Conservation (phyloP, 1,140 invertebrate species). For the Neoseiulus cucumeris region DNA sequence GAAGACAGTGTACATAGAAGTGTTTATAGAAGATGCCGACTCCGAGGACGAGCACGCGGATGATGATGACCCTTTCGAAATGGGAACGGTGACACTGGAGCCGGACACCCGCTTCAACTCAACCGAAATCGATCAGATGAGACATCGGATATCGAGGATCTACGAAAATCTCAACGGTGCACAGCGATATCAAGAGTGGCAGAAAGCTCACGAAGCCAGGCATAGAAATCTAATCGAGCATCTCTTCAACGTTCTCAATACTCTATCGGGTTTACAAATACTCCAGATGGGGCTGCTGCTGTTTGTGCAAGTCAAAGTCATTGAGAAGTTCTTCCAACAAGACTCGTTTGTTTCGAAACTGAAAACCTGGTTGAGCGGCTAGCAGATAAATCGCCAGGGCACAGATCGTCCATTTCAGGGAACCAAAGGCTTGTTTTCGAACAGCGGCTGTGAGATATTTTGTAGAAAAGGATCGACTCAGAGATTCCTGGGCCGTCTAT, state of each 20-base stretch:
- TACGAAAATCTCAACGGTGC: constrained; percentile 37
- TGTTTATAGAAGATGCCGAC: constrained; percentile 37
- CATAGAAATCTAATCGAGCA: constrained; percentile 56
- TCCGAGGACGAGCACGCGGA: constrained; percentile 19
- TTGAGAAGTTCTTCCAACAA: constrained; percentile 46
- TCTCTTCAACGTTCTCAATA: constrained; percentile 48
- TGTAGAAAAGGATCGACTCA: too few species aligned
- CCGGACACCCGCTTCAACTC: constrained; percentile 14
- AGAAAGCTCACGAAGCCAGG: constrained; percentile 47
- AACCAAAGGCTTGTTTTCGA: too few species aligned
- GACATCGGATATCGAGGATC: neutral
- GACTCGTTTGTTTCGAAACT: constrained; percentile 17
- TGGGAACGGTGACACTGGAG: constrained; percentile 17
- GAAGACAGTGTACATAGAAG: constrained; percentile 61
- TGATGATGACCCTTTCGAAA: constrained; percentile 29
- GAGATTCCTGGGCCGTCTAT: too few species aligned
- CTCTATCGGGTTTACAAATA: constrained; percentile 47
- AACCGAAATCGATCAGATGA: constrained; percentile 14
- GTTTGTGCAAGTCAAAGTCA: constrained; percentile 34
- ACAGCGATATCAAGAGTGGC: constrained; percentile 44
- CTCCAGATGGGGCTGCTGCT: constrained; percentile 46
- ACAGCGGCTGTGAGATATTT: too few species aligned
- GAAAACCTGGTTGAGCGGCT: too few species aligned
- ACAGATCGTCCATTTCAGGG: too few species aligned
- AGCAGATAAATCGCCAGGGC: too few species aligned